Evolutionary conservation across 2,888 invertebrate genomes (phyloP).

Genomic region (Slavum lentiscoides): DNA sequence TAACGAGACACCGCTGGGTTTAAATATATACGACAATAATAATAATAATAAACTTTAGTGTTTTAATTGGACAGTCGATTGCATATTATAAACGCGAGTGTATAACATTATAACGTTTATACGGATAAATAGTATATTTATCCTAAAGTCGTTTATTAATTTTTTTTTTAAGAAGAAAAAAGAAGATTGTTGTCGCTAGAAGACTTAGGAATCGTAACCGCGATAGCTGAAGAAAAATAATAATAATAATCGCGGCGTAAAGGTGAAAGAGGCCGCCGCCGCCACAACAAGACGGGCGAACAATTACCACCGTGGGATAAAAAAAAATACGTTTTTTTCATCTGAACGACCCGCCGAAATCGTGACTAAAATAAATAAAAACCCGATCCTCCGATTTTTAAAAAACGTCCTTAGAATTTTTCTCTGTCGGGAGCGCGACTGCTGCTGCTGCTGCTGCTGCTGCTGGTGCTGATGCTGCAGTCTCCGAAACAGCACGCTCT

Average conservation of each 20-base stretch:
- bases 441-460: neutral
- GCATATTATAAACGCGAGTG: too few species aligned
- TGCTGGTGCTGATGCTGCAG: neutral
- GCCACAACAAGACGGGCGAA: too few species aligned
- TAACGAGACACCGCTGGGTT: neutral
- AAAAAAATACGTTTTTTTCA: neutral
- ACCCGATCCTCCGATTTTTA: constrained; percentile 43
- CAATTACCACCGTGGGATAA: constrained; percentile 47
- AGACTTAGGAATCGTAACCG: too few species aligned
- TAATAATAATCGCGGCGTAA: neutral
- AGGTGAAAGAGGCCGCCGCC: constrained; percentile 34
- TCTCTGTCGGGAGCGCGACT: constrained; percentile 12
- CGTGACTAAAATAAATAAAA: constrained; percentile 48
- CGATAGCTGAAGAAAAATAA: constrained; percentile 11
- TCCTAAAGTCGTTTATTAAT: too few species aligned
- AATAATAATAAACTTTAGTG: too few species aligned
- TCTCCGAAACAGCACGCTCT: too few species aligned
- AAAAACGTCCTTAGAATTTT: constrained; percentile 42
- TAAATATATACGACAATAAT: too few species aligned
- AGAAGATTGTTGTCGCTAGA: too few species aligned
- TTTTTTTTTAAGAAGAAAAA: too few species aligned
- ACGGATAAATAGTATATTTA: too few species aligned
- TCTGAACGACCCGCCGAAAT: constrained; percentile 45
- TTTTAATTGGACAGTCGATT: too few species aligned
- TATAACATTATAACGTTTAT: too few species aligned